Evolutionary conservation across 2,888 invertebrate species (phyloP), one percentile per base, ranked within the genome.

Genomic region (Metopia argyrocephala): DNA sequence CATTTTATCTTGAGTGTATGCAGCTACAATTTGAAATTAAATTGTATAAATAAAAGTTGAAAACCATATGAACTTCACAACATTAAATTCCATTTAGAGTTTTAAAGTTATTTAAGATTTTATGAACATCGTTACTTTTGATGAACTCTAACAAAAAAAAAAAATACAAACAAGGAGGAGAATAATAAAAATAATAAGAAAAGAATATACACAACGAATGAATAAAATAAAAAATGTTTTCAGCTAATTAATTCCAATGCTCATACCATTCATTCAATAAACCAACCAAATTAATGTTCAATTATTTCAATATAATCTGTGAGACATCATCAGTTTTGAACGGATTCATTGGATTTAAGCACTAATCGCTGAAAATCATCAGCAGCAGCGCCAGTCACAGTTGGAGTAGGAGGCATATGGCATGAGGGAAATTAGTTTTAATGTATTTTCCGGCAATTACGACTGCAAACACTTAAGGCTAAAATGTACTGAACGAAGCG

Each of bases 391-490:
- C n/a, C n/a, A n/a, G 38, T 38, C 9, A 12, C 9, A 38, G 38
- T 12, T 12, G 12, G 12, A 38, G n/a, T n/a, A n/a, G 31, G 31
- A 48, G n/a, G 57, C 57, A 25, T 45, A 46, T 59, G 65, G 48
- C 45, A 61, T 23, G 12, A 54, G 45, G 38, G 5, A 79, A 50
- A 75, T 62, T n/a, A n/a, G n/a, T n/a, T n/a, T 74, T 70, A 70
- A 81, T 75, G 70, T 62, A 62, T 75, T 70, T 38, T 62, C 62
- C 31, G 62, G 45, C 66, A 78, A 81, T 81, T 78, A 70, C 70
- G 78, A 74, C 78, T 74, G 45, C 71, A 76, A 80, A 76, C 59
- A 69, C 73, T 69, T 57, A n/a, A 48, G 54, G 54, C 50, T 18
- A 68, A 76, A 57, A 62, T n/a, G n/a, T n/a, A 57, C 31, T 12